These are phyloP conservation scores for Adelognathus sp. DNA, from an alignment of 2,888 invertebrate genomes.

Conservation along the genomic window DNA sequence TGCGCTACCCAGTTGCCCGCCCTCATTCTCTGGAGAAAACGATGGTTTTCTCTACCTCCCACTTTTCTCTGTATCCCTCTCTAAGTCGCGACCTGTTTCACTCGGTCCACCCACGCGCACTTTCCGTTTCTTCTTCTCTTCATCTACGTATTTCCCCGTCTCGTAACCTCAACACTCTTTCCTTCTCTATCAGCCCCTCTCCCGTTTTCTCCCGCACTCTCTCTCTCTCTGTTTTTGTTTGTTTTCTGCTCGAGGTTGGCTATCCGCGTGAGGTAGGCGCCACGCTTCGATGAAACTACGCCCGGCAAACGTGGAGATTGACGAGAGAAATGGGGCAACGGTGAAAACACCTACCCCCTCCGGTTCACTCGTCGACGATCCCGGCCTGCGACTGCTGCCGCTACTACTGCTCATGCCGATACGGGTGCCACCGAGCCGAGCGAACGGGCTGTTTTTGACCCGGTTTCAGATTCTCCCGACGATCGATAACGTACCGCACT, in stretches of 20 bases:
- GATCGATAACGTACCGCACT: conserved; percentile 48
- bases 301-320: conserved; percentile 52
- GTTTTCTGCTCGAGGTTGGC: conserved; percentile 45
- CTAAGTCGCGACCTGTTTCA: not conserved
- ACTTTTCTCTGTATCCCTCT: conserved; percentile 6
- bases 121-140: conserved; percentile 30
- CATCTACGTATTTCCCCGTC: not conserved
- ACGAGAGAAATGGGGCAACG: conserved; percentile 56
- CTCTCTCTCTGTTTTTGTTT: conserved; percentile 36
- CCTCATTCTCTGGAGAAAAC: conserved; percentile 15
- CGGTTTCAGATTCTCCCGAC: conserved; percentile 46
- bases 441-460: conserved; percentile 54
- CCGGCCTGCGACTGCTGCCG: conserved; percentile 38
- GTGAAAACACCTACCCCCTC: conserved; percentile 53
- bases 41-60: conserved; percentile 8
- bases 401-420: conserved; percentile 38
- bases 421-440: conserved; percentile 47
- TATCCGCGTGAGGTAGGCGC: conserved; percentile 42
- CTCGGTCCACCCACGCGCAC: conserved; percentile 13
- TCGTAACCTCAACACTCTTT: not conserved
- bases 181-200: conserved; percentile 2
- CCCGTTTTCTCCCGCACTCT: not conserved
- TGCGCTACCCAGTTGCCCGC: conserved; percentile 19
- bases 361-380: not conserved
- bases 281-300: conserved; percentile 46